A percentile compares a stretch with the other conserved stretches of the same genome.
Conservation (phyloP, 2,113 vertebrate genomes). For the Xiphias gladius region DNA sequence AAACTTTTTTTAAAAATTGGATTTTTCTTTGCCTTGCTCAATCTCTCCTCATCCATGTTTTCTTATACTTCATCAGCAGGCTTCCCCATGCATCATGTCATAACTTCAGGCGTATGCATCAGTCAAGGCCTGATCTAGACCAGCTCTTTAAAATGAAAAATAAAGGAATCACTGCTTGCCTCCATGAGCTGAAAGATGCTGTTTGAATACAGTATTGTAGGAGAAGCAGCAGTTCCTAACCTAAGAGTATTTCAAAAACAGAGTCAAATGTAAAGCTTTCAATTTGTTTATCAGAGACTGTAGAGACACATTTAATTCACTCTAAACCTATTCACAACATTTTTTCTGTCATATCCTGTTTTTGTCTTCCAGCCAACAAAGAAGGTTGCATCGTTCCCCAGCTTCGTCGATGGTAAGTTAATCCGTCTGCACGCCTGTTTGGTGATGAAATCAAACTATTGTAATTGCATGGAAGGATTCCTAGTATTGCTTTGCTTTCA, state of each 20-base stretch:
- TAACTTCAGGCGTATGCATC: neutral
- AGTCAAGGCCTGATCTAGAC: neutral
- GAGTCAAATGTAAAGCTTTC: neutral
- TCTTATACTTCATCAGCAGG: neutral
- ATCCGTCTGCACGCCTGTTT: conserved; percentile 50
- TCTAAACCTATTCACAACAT: neutral
- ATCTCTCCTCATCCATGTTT: too few species aligned
- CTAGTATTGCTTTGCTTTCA: neutral
- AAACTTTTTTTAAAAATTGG: neutral
- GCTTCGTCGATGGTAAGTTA: conserved; percentile 97
- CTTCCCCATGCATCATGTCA: neutral
- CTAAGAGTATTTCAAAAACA: neutral
- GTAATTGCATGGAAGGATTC: conserved; percentile 32
- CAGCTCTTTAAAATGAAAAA: neutral
- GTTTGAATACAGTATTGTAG: neutral
- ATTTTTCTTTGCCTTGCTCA: too few species aligned
- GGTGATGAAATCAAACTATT: conserved; percentile 48
- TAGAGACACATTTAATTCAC: neutral
- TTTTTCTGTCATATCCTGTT: conserved; percentile 31
- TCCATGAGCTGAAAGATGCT: neutral
- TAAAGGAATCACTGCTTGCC: neutral
- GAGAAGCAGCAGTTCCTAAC: neutral
- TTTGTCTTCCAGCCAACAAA: conserved; percentile 89
- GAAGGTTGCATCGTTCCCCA: conserved; percentile 95
- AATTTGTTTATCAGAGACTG: neutral